Base-by-base conservation (phyloP, 2,113 vertebrate species). In the Boleophthalmus pectinirostris region DNA sequence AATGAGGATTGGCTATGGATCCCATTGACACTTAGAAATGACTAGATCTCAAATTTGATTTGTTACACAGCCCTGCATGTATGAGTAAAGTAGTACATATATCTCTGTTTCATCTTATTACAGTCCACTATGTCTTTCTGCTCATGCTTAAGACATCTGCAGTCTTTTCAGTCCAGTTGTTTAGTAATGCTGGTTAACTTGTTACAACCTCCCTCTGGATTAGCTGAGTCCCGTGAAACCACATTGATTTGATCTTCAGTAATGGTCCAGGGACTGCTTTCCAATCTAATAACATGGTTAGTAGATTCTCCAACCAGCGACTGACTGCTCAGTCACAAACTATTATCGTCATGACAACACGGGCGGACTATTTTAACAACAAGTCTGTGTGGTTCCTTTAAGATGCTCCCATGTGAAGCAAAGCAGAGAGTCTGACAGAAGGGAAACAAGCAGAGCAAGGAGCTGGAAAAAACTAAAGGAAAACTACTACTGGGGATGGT, bases 241-340 rank as follows among this genome's bases (percentile, higher is more conserved):
- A 46, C 45, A 77, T 64, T 24, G 70, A 84, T 72, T 43, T 78
- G 74, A 77, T 82, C 74, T 64, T 74, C 69, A 70, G 73, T 68
- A 77, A 74, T 69, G 61, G 43, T 73, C 68, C 47, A 69, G 58
- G 80, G 72, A 75, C 57, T 12, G 35, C 77, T 18, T 76, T 85
- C 78, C 80, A 57, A 82, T 86, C 72, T 77, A 85, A 86, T 87
- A 80, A 76, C 77, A 79, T 29, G 76, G 83, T 83, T 23, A 43
- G 75, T 61, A 38, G 67, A 68, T 58, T 81, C 69, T 73, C 69
- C 73, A 77, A 68, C 74, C 74, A 45, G 43, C 56, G 14, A 65
- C 64, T 83, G 76, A 83, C 78, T 77, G 81, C 21, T 4, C 2
- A 38, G 73, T 77, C 73, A 71, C 58, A 77, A 78, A 71, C 76